Percentiles rank a stretch among this genome's conserved stretches.
These are phyloP conservation scores for Galendromus occidentalis DNA, from an alignment of 1,140 invertebrate genomes.

Conservation along the genomic window DNA sequence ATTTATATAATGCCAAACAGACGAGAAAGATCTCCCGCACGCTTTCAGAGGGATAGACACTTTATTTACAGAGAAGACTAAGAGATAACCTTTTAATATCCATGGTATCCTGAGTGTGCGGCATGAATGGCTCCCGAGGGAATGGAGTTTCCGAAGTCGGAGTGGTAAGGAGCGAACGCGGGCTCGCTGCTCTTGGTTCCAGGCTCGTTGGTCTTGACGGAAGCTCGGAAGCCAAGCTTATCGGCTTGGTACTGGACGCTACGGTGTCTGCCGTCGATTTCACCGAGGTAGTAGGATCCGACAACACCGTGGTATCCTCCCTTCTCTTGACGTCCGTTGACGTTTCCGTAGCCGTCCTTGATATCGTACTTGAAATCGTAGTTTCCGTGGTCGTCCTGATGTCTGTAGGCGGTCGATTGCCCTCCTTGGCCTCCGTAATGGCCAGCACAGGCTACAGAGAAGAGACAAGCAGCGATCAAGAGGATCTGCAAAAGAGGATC, in stretches of 20 bases:
- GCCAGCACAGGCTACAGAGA: neutral
- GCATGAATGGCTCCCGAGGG: neutral
- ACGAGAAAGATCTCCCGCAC: too few relatives aligned
- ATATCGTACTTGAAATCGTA: constrained; percentile 10
- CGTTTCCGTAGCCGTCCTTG: constrained; percentile 7
- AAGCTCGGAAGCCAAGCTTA: neutral
- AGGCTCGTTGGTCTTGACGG: neutral
- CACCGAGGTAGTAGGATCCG: constrained; percentile 4
- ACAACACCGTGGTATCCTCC: neutral
- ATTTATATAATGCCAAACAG: too few relatives aligned
- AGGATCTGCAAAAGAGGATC: neutral
- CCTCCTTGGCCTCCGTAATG: neutral
- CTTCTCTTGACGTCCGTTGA: constrained; percentile 7
- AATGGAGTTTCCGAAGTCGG: neutral
- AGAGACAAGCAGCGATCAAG: neutral
- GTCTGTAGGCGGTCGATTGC: neutral
- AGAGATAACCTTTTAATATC: neutral
- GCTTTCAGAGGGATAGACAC: too few relatives aligned
- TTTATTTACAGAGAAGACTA: too few relatives aligned
- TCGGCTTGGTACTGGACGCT: constrained; percentile 1
- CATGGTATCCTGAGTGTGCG: neutral
- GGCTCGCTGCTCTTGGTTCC: constrained; percentile 4
- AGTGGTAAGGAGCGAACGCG: neutral
- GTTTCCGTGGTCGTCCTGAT: neutral
- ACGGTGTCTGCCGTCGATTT: constrained; percentile 2